Evolutionary conservation across 30 jellyfish, hydroid and myxozoan species (phyloP), one percentile per base, ranked within the genome.

Genomic region (Cassiopea andromeda): DNA sequence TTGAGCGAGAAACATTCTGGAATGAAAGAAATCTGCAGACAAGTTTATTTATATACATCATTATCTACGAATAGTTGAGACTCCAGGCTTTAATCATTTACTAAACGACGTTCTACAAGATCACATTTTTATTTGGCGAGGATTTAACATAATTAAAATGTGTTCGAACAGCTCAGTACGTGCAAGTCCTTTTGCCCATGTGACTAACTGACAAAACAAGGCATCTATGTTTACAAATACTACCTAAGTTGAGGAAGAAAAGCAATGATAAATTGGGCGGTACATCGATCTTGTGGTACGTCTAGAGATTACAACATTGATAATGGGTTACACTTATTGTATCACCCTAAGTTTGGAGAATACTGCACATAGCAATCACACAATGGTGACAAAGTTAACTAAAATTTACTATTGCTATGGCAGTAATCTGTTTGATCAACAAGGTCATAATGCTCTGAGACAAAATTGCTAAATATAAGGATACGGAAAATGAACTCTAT

Each of bases 51-150:
- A 77, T 77, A 77, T 77, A 77, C 86, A 77, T 77, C 86, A 77
- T 77, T 77, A 77, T 77, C 86, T 77, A 77, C 86, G 86, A 77
- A 77, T 77, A 77, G 74, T 6, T 77, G 86, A 77, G 86, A 77
- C 86, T 77, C 50, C 86, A 77, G 86, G 74, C 86, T 48, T 77
- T 1, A 7, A 77, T 46, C 86, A 77, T 77, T 77, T 77, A 47
- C 86, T 77, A 77, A 75, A 58, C 86, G 86, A 49, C 86, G 86
- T 47, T 77, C 86, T 77, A 77, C 86, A 77, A 77, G 86, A 77
- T 77, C 86, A 77, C 86, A 77, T 77, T 74, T 77, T 27, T 77
- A 77, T 77, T 49, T 69, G 86, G 48, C 86, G 50, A 77, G 86
- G 75, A 77, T 77, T 77, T 77, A 77, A 15, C 86, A 43, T 77